Percentiles rank a stretch among this genome's conserved stretches.
These are phyloP conservation scores for Formicarius rufipectus DNA, from an alignment of 2,113 vertebrate genomes.

Conservation along the genomic window DNA sequence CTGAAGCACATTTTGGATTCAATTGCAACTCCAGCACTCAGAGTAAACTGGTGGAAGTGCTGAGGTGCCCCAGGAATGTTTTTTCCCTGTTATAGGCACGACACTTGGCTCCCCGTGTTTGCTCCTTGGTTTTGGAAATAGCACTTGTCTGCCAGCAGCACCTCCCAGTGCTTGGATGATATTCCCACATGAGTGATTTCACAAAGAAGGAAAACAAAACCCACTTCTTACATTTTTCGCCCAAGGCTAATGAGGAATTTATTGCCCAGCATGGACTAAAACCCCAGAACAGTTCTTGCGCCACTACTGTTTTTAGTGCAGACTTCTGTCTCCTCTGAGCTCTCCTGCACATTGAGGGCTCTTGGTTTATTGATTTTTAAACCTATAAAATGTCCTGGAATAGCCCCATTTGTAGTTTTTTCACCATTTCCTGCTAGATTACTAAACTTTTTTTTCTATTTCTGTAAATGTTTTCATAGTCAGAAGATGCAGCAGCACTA, in stretches of 20 bases:
- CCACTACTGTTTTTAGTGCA: background rate
- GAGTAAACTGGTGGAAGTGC: background rate
- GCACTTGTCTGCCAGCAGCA: background rate
- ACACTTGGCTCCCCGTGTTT: background rate
- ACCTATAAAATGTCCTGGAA: background rate
- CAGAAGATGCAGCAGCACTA: background rate
- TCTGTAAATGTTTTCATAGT: too few relatives aligned
- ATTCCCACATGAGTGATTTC: background rate
- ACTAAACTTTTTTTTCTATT: background rate
- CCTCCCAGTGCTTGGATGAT: background rate
- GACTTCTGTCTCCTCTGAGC: background rate
- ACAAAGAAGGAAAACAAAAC: background rate
- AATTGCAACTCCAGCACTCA: background rate
- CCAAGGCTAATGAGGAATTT: background rate
- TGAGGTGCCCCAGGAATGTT: background rate
- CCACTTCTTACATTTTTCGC: background rate
- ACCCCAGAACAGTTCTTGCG: background rate
- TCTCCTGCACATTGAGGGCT: background rate
- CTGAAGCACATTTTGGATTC: background rate
- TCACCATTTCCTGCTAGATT: background rate
- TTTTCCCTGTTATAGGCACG: accelerated
- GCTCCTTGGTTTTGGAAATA: background rate
- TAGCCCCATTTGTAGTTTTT: background rate
- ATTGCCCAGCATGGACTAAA: background rate
- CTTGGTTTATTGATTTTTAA: background rate